phyloP scores from a whole-genome alignment of 2,797 vertebrate genomes.

The Sebastes cheni region DNA sequence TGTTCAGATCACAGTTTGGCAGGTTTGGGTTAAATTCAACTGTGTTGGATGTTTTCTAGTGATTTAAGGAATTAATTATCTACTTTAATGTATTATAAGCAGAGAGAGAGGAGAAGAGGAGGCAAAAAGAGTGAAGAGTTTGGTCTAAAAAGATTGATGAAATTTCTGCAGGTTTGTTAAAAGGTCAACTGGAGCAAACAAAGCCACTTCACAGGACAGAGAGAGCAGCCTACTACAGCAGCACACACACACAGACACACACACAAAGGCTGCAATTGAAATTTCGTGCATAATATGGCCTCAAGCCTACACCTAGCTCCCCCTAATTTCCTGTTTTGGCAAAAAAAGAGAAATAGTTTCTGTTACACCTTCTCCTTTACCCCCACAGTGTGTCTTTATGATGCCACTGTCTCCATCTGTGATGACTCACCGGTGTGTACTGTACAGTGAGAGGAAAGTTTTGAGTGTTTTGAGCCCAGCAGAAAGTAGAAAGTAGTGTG shows the following conservation, averaged over 20 bases:
- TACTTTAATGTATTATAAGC: not conserved
- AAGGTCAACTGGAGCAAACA: conserved; percentile 48
- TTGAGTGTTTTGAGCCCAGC: not conserved
- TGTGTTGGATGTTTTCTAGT: not conserved
- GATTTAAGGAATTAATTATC: not conserved
- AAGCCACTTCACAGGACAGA: conserved; percentile 47
- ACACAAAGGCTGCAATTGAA: conserved; percentile 54
- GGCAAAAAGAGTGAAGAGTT: not conserved
- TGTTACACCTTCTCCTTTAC: conserved; percentile 19
- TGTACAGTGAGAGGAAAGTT: not conserved
- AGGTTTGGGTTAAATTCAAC: not conserved
- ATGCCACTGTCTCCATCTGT: conserved; percentile 18
- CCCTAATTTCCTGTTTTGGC: conserved; percentile 65
- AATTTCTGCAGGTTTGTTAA: conserved; percentile 37
- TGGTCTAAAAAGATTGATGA: not conserved
- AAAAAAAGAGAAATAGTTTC: conserved; percentile 21
- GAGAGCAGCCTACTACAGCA: conserved; percentile 9
- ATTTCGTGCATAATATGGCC: conserved; percentile 27
- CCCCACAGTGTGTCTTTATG: conserved; percentile 1
- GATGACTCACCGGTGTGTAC: conserved; percentile 11
- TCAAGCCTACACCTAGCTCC: conserved; percentile 39
- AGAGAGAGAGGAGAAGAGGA: not conserved
- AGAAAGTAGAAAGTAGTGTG: not conserved
- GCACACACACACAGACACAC: not conserved
- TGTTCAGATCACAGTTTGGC: conserved; percentile 33